These are phyloP conservation scores for Elysia chlorotica DNA, from an alignment of 1,140 invertebrate genomes.

Conservation along the genomic window DNA sequence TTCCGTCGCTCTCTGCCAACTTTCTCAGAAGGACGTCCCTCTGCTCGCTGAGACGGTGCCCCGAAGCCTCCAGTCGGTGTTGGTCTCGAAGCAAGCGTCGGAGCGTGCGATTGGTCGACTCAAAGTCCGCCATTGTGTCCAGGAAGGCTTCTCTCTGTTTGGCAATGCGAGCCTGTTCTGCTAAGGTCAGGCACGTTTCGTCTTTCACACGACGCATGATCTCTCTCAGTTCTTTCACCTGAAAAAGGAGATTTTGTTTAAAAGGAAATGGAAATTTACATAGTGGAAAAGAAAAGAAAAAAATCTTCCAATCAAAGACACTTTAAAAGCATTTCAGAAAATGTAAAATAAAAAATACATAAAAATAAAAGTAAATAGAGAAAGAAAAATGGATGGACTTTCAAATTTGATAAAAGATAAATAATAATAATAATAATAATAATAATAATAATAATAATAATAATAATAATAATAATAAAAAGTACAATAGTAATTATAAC, in stretches of 20 bases:
- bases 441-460: too few species aligned
- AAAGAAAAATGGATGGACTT: too few species aligned
- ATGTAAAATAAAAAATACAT: too few species aligned
- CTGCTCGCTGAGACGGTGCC: constrained; percentile 49
- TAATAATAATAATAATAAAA: too few species aligned
- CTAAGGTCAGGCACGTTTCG: constrained; percentile 40
- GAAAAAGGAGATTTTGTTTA: neutral
- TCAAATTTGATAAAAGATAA: too few species aligned
- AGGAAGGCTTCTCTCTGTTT: constrained; percentile 57
- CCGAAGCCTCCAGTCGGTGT: constrained; percentile 52
- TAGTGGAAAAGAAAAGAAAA: too few species aligned
- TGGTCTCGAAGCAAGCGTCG: constrained; percentile 52
- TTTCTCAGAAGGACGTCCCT: constrained; percentile 53
- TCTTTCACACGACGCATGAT: constrained; percentile 43
- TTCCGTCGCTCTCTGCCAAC: constrained; percentile 47
- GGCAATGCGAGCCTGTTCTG: constrained; percentile 40
- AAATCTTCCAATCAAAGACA: too few species aligned
- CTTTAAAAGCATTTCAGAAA: too few species aligned
- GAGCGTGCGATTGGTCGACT: constrained; percentile 55
- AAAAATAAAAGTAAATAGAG: too few species aligned
- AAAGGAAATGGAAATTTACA: too few species aligned
- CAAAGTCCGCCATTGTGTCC: constrained; percentile 57
- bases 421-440: too few species aligned
- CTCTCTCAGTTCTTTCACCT: constrained; percentile 40
- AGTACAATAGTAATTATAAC: too few species aligned